Percentiles rank a stretch among this genome's conserved stretches.
These are phyloP conservation scores for Scytalopus superciliaris DNA, from an alignment of 2,113 vertebrate species.

Conservation along the genomic window DNA sequence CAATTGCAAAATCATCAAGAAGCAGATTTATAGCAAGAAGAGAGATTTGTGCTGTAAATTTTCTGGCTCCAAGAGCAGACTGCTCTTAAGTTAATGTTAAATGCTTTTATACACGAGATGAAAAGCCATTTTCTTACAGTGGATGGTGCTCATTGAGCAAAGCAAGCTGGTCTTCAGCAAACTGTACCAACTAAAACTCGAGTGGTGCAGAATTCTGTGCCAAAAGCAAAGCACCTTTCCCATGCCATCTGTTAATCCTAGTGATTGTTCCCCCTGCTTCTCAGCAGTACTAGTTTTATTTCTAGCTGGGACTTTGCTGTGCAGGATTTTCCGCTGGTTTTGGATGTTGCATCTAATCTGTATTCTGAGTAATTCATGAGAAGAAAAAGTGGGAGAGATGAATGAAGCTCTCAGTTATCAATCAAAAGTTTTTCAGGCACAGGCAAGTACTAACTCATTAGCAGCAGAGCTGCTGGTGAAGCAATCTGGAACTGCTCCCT, in stretches of 20 bases:
- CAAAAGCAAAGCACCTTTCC: neutral
- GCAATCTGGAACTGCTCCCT: neutral
- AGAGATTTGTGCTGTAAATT: neutral
- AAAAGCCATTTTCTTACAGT: neutral
- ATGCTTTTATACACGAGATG: neutral
- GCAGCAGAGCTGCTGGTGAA: neutral
- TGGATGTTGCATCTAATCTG: neutral
- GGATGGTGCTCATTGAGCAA: neutral
- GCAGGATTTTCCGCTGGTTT: neutral
- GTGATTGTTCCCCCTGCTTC: neutral
- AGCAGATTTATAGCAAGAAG: neutral
- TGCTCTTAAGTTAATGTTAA: neutral
- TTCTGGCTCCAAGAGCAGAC: neutral
- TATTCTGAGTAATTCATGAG: slow-evolving; percentile 19
- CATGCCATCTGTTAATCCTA: neutral
- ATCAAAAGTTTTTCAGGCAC: slow-evolving; percentile 16
- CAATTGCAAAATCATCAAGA: neutral
- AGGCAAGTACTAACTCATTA: neutral
- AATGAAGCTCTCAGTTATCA: slow-evolving; percentile 19
- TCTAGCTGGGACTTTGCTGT: neutral
- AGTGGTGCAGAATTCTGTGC: neutral
- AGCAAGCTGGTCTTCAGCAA: neutral
- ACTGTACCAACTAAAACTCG: neutral
- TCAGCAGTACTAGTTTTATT: neutral
- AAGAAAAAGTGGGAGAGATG: slow-evolving; percentile 20